A percentile compares a stretch with the other conserved stretches of the same genome.
phyloP scores from a whole-genome alignment of 2,888 invertebrate genomes.

The Strigamia maritima region DNA sequence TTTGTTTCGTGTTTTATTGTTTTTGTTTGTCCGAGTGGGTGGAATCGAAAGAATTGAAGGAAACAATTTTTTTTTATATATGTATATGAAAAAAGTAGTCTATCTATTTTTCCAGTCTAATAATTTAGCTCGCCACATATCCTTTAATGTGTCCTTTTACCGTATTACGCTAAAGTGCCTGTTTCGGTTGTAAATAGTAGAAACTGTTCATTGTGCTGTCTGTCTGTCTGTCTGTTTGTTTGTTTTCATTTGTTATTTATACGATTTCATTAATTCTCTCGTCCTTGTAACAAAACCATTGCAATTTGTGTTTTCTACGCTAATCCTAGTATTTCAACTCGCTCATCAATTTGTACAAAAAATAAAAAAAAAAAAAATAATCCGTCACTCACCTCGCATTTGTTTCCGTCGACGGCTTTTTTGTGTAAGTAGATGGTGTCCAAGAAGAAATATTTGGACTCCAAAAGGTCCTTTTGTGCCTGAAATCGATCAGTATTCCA shows the following conservation, averaged over 20 bases:
- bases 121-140: not conserved
- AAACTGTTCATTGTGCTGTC: not conserved
- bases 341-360: not conserved
- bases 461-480: conserved; percentile 56
- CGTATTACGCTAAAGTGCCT: not conserved
- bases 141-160: not conserved
- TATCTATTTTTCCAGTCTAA: not conserved
- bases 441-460: conserved; percentile 65
- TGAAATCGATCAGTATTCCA: conserved; percentile 43
- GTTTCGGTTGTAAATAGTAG: not conserved
- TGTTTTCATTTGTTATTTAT: not conserved
- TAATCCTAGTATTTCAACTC: too few species aligned
- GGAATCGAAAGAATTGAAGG: not conserved
- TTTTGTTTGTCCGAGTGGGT: not conserved
- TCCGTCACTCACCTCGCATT: conserved; percentile 55
- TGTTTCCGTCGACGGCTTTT: conserved; percentile 61
- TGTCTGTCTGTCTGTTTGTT: too few species aligned
- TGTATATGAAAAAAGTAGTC: not conserved
- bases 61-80: too few species aligned
- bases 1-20: not conserved
- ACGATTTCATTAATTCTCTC: not conserved
- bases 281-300: not conserved
- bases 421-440: conserved; percentile 71
- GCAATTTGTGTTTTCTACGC: not conserved
- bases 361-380: not conserved